phyloP scores from a whole-genome alignment of 2,113 vertebrate species.

The Nerophis lumbriciformis region DNA sequence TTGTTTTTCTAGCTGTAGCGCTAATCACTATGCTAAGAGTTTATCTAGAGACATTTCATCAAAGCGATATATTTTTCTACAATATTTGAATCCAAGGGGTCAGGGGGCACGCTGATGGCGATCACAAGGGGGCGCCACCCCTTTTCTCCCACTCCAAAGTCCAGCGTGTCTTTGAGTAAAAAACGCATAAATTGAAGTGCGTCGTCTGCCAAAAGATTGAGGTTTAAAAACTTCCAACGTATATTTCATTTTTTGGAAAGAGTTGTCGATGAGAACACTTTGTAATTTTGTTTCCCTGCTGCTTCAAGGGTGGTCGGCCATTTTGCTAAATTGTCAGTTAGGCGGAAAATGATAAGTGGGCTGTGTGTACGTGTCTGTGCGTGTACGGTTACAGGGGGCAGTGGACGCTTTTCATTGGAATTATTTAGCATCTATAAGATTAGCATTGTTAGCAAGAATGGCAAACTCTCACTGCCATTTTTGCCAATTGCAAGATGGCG shows the following conservation, averaged over 20 bases:
- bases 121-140: no score
- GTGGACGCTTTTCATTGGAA: not conserved
- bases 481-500: conserved; percentile 20
- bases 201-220: conserved; percentile 55
- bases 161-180: no score
- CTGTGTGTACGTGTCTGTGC: not conserved
- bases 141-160: no score
- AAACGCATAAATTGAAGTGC: conserved; percentile 18
- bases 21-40: conserved; percentile 37
- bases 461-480: conserved; percentile 17
- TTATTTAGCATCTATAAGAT: not conserved
- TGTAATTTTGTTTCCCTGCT: conserved; percentile 76
- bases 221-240: conserved; percentile 60
- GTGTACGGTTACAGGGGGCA: no score
- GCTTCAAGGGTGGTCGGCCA: conserved; percentile 37
- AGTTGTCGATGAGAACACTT: conserved; percentile 68
- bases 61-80: conserved; percentile 79
- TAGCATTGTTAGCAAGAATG: not conserved
- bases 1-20: conserved; percentile 26
- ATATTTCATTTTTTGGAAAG: conserved; percentile 70
- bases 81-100: conserved; percentile 69
- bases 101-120: conserved; percentile 51
- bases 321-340: not conserved
- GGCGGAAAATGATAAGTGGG: no score
- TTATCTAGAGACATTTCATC: conserved; percentile 74